phyloP scores from a whole-genome alignment of 2,888 invertebrate species.

The Selenia dentaria region DNA sequence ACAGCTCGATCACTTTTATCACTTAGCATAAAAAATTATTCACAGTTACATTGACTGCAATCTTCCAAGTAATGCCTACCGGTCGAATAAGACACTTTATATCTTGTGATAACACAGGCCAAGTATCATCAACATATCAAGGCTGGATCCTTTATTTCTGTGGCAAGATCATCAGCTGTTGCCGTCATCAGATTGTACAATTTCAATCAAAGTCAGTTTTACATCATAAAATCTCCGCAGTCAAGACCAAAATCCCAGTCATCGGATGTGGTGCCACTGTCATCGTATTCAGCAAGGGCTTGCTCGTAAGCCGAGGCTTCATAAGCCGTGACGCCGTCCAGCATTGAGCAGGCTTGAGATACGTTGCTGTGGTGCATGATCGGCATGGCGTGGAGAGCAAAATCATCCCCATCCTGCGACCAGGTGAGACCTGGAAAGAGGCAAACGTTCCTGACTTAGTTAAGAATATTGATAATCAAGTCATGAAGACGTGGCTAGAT shows the following conservation, averaged over 20 bases:
- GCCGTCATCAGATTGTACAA: conserved; percentile 2
- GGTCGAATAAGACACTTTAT: conserved; percentile 14
- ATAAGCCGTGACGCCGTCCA: conserved; percentile 84
- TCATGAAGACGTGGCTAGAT: no score
- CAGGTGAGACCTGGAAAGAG: conserved; percentile 83
- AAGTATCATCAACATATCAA: neutral
- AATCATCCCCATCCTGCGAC: conserved; percentile 88
- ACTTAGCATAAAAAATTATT: neutral
- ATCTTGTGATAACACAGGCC: conserved; percentile 1
- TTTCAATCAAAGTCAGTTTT: conserved; percentile 43
- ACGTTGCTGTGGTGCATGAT: conserved; percentile 87
- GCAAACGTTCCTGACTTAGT: no score
- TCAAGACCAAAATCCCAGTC: conserved; percentile 90
- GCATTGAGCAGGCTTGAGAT: conserved; percentile 83
- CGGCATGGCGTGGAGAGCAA: conserved; percentile 87
- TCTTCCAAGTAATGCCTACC: neutral
- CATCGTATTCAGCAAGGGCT: conserved; percentile 85
- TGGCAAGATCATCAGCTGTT: neutral
- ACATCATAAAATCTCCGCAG: conserved; percentile 90
- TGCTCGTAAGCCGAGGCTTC: conserved; percentile 85
- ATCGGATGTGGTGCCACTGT: conserved; percentile 76
- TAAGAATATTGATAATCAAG: no score
- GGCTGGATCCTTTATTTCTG: neutral
- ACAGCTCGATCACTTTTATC: neutral
- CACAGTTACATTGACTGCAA: neutral